Percentiles rank a stretch among this genome's conserved stretches.
These are phyloP conservation scores for Orthosia incerta DNA, from an alignment of 2,888 invertebrate genomes.

Conservation along the genomic window DNA sequence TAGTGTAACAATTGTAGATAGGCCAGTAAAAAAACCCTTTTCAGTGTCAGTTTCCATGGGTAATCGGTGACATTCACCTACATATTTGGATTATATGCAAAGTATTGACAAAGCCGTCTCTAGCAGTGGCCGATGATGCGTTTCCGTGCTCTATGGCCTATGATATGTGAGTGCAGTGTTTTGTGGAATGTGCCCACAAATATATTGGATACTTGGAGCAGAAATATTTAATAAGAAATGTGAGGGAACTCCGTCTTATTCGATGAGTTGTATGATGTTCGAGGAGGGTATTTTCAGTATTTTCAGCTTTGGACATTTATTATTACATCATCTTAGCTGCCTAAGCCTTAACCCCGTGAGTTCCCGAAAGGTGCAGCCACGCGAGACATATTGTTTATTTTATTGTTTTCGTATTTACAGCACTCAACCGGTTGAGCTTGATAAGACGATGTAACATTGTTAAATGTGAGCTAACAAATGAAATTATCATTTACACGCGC, in stretches of 20 bases:
- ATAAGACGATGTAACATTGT: not conserved
- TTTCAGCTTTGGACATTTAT: not conserved
- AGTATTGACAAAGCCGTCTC: not conserved
- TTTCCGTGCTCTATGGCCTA: not conserved
- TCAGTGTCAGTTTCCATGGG: not conserved
- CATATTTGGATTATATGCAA: not conserved
- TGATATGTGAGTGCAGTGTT: conserved; percentile 50
- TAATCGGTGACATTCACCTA: not conserved
- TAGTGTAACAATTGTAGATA: too few relatives aligned
- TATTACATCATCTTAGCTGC: too few relatives aligned
- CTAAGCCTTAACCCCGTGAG: too few relatives aligned
- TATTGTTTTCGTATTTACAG: too few relatives aligned
- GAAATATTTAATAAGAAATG: conserved; percentile 39
- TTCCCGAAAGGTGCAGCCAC: too few relatives aligned
- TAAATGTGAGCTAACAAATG: not conserved
- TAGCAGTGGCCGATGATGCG: not conserved
- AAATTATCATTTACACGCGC: not conserved
- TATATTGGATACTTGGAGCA: conserved; percentile 29
- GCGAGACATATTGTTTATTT: too few relatives aligned
- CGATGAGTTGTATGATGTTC: not conserved
- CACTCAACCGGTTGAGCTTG: not conserved
- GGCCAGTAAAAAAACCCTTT: too few relatives aligned
- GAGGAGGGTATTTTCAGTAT: not conserved
- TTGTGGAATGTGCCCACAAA: conserved; percentile 9
- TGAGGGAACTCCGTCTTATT: not conserved